Percentiles rank a stretch among this genome's conserved stretches.
Evolutionary conservation across 1,140 invertebrate genomes (phyloP).

Genomic region (Atta texana): DNA sequence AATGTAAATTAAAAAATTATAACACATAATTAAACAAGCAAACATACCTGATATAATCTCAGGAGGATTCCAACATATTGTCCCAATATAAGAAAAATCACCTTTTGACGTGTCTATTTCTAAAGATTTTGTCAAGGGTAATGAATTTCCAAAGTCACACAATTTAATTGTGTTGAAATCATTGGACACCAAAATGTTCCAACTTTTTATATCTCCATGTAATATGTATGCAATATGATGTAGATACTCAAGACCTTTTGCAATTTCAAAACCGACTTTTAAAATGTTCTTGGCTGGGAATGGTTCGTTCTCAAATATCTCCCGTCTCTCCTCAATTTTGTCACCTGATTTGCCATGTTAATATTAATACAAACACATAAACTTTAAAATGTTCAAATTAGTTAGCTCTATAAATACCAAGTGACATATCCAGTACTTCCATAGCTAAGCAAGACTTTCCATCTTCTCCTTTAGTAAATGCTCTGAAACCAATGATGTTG

Average conservation of each 20-base stretch:
- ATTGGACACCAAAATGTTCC: slow-evolving; percentile 92
- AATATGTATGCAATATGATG: slow-evolving; percentile 91
- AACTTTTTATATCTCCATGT: slow-evolving; percentile 95
- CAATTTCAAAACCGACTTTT: slow-evolving; percentile 89
- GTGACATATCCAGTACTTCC: slow-evolving; percentile 89
- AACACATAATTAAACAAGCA: slow-evolving; percentile 14
- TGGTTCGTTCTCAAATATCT: slow-evolving; percentile 86
- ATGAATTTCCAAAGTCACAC: slow-evolving; percentile 94
- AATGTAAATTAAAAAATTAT: not conserved
- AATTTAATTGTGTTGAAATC: slow-evolving; percentile 92
- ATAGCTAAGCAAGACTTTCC: slow-evolving; percentile 90
- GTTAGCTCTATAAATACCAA: slow-evolving; percentile 82
- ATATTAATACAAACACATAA: slow-evolving; percentile 17
- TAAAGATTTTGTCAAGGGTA: slow-evolving; percentile 90
- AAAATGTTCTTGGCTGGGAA: slow-evolving; percentile 89
- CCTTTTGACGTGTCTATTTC: slow-evolving; percentile 87
- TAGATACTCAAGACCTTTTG: slow-evolving; percentile 92
- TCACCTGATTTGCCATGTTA: slow-evolving; percentile 84
- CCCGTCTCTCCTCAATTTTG: slow-evolving; percentile 90
- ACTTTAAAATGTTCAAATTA: not conserved
- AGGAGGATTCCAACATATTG: slow-evolving; percentile 92
- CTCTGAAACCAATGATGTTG: slow-evolving; percentile 94
- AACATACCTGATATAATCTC: slow-evolving; percentile 88
- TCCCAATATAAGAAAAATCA: slow-evolving; percentile 88
- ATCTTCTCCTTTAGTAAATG: slow-evolving; percentile 88